Evolutionary conservation across 2,797 vertebrate genomes (phyloP).

Genomic region (Gymnothorax reevesii): DNA sequence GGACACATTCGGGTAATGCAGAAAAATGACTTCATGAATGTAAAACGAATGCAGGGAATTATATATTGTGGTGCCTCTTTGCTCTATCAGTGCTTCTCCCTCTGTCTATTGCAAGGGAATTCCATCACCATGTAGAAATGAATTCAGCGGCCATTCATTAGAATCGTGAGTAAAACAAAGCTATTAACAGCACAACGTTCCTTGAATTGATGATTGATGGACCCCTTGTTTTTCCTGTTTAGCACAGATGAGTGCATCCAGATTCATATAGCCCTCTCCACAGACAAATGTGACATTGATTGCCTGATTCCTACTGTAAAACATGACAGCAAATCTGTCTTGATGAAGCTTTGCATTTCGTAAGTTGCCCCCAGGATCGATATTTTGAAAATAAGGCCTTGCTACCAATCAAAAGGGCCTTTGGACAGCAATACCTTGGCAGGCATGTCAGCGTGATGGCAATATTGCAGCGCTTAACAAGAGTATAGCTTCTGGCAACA

Average conservation of each 20-base stretch:
- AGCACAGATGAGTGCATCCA: constrained; percentile 60
- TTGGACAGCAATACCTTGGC: constrained; percentile 32
- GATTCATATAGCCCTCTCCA: constrained; percentile 49
- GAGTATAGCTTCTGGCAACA: not conserved
- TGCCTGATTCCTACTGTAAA: constrained; percentile 49
- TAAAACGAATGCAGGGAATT: constrained; percentile 14
- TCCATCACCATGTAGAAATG: constrained; percentile 50
- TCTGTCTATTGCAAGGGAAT: constrained; percentile 61
- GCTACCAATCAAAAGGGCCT: constrained; percentile 64
- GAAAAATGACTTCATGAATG: constrained; percentile 4
- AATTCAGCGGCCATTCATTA: constrained; percentile 52
- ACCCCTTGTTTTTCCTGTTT: constrained; percentile 56
- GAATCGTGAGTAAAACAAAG: constrained; percentile 58
- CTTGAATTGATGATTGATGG: constrained; percentile 71
- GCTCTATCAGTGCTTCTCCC: constrained; percentile 35
- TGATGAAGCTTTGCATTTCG: constrained; percentile 59
- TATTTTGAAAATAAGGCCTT: constrained; percentile 68
- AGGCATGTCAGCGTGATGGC: constrained; percentile 47
- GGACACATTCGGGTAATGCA: not conserved
- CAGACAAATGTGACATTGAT: constrained; percentile 59
- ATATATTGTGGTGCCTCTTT: constrained; percentile 34
- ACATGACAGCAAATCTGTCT: constrained; percentile 75
- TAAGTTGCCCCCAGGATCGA: constrained; percentile 63
- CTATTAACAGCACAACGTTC: constrained; percentile 67
- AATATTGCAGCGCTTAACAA: constrained; percentile 24